Evolutionary conservation across 2,888 invertebrate genomes (phyloP).

Genomic region (Kuschelorhynchus macadamiae): DNA sequence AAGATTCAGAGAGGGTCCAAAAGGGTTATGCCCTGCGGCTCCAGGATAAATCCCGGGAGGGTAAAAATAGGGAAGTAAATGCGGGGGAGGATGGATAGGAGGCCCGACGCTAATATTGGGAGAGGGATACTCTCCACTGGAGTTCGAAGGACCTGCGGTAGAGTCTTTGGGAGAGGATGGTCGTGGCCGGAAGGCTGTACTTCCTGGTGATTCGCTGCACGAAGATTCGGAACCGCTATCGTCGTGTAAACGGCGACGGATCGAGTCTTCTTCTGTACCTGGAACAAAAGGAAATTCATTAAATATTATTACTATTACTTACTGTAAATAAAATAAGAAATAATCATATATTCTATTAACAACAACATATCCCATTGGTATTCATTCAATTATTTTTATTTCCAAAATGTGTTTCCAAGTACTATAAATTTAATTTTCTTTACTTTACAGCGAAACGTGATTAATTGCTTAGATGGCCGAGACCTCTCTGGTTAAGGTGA

Average conservation of each 20-base stretch:
- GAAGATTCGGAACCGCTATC: slow-evolving; percentile 82
- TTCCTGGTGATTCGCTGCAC: slow-evolving; percentile 76
- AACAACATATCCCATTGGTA: too few relatives aligned
- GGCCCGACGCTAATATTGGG: slow-evolving; percentile 96
- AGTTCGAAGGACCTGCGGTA: slow-evolving; percentile 71
- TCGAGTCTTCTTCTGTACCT: slow-evolving; percentile 67
- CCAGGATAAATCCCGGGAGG: slow-evolving; percentile 90
- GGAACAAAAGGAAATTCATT: slow-evolving; percentile 33
- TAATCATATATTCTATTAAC: too few relatives aligned
- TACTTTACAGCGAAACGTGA: too few relatives aligned
- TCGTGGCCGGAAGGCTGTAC: slow-evolving; percentile 66
- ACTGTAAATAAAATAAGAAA: too few relatives aligned
- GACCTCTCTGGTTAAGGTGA: too few relatives aligned
- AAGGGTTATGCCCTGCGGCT: slow-evolving; percentile 72
- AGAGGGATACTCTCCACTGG: slow-evolving; percentile 79
- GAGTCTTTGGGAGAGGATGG: slow-evolving; percentile 69
- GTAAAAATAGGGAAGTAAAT: slow-evolving; percentile 92
- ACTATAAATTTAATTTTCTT: too few relatives aligned
- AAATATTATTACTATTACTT: too few relatives aligned
- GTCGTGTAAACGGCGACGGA: slow-evolving; percentile 72
- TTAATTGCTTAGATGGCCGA: too few relatives aligned
- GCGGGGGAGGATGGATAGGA: slow-evolving; percentile 91
- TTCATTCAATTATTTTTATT: too few relatives aligned
- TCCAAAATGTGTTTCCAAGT: too few relatives aligned
- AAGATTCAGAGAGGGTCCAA: slow-evolving; percentile 80